A percentile compares a stretch with the other conserved stretches of the same genome.
These are phyloP conservation scores for Cerceris rybyensis DNA, from an alignment of 2,888 invertebrate genomes.

Conservation along the genomic window DNA sequence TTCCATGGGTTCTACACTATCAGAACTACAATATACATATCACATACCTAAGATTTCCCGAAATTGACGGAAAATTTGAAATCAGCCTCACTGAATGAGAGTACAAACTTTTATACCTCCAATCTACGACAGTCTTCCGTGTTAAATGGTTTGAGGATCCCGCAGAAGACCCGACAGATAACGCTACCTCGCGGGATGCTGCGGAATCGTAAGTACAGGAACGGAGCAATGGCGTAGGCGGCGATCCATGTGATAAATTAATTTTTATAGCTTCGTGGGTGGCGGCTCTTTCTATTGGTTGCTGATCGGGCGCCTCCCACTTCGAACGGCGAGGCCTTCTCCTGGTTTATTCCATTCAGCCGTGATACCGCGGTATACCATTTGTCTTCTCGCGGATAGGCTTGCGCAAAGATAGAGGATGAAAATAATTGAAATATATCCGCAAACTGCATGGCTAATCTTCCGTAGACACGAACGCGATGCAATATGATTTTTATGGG, in stretches of 20 bases:
- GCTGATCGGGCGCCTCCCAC: conserved; percentile 75
- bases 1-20: no score
- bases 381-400: conserved; percentile 51
- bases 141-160: not conserved
- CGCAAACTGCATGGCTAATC: not conserved
- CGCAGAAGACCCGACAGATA: conserved; percentile 65
- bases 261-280: conserved; percentile 78
- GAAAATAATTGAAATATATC: conserved; percentile 41
- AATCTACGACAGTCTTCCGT: not conserved
- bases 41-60: no score
- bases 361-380: conserved; percentile 46
- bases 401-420: conserved; percentile 27
- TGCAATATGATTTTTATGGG: not conserved
- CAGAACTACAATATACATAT: no score
- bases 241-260: conserved; percentile 76
- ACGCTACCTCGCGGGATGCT: conserved; percentile 71
- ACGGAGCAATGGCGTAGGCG: conserved; percentile 77
- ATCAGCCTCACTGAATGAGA: no score
- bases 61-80: no score
- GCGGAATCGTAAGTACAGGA: conserved; percentile 47
- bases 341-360: conserved; percentile 57
- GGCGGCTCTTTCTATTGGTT: conserved; percentile 76
- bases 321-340: conserved; percentile 60
- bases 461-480: not conserved
- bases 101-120: no score